These are phyloP conservation scores for Semicossyphus pulcher DNA, from an alignment of 2,113 vertebrate genomes.

Conservation along the genomic window DNA sequence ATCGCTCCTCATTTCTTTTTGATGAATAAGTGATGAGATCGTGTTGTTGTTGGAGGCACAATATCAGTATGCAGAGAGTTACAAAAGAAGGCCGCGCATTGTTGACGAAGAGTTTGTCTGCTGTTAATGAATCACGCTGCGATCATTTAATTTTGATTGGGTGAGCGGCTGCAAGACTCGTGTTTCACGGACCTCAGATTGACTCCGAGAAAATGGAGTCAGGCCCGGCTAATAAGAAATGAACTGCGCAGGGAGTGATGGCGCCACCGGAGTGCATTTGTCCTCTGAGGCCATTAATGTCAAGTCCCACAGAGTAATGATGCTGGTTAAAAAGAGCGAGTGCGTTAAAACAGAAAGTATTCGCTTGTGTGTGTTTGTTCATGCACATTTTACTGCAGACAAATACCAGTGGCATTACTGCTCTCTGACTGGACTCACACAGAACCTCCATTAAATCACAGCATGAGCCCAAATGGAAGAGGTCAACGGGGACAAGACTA, in stretches of 20 bases:
- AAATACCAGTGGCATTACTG: not conserved
- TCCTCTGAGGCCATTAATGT: conserved; percentile 63
- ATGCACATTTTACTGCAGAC: not conserved
- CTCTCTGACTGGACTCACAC: conserved; percentile 19
- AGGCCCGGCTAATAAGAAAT: conserved; percentile 53
- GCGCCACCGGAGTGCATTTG: conserved; percentile 54
- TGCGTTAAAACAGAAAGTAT: conserved; percentile 19
- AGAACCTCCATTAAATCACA: conserved; percentile 59
- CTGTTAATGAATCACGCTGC: conserved; percentile 64
- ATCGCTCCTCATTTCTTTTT: conserved; percentile 49
- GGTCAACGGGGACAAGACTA: conserved; percentile 50
- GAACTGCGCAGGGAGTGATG: conserved; percentile 48
- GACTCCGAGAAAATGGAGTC: conserved; percentile 66
- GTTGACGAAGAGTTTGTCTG: conserved; percentile 50
- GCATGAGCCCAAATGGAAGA: conserved; percentile 33
- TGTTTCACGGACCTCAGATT: conserved; percentile 53
- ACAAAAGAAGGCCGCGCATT: not conserved
- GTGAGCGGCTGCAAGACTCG: conserved; percentile 33
- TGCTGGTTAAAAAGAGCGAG: conserved; percentile 40
- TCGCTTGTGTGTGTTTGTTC: conserved; percentile 9
- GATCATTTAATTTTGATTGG: conserved; percentile 67
- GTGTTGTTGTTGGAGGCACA: conserved; percentile 21
- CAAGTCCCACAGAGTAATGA: conserved; percentile 57
- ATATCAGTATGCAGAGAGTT: conserved; percentile 42
- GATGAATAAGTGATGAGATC: conserved; percentile 61